Percentiles rank a stretch among this genome's conserved stretches.
phyloP scores from a whole-genome alignment of 1,140 invertebrate species.

The Drosophila ercepeae region DNA sequence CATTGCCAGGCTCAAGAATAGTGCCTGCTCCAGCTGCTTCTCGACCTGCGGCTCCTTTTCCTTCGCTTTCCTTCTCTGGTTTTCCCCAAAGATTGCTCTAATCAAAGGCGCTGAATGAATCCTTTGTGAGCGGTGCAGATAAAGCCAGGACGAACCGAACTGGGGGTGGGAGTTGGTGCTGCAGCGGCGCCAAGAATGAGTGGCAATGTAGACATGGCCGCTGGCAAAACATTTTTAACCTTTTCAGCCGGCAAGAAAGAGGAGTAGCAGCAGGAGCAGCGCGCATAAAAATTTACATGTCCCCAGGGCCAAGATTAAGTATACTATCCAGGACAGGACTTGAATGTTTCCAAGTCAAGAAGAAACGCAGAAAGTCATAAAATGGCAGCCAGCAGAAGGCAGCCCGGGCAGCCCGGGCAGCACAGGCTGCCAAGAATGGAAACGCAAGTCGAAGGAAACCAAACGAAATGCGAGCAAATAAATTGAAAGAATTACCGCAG shows the following conservation, averaged over 20 bases:
- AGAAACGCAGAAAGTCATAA: conserved; percentile 56
- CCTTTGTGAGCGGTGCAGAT: conserved; percentile 78
- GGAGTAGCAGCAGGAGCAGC: conserved; percentile 14
- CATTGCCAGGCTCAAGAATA: conserved; percentile 73
- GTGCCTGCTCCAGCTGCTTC: conserved; percentile 30
- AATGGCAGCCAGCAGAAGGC: conserved; percentile 39
- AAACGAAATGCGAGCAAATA: conserved; percentile 69
- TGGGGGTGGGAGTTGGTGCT: neutral
- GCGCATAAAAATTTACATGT: conserved; percentile 83
- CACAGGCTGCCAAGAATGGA: conserved; percentile 1
- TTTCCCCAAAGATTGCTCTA: conserved; percentile 78
- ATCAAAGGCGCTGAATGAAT: conserved; percentile 83
- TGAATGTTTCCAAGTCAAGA: conserved; percentile 32
- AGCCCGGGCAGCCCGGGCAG: no score
- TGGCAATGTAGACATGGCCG: conserved; percentile 78
- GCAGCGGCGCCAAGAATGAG: conserved; percentile 47
- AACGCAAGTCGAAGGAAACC: conserved; percentile 31
- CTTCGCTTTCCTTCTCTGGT: conserved; percentile 1
- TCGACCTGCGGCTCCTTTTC: neutral
- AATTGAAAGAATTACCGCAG: conserved; percentile 82
- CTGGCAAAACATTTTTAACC: conserved; percentile 66
- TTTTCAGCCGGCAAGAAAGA: conserved; percentile 40
- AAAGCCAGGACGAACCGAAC: conserved; percentile 41
- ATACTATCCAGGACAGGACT: conserved; percentile 46
- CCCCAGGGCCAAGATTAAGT: conserved; percentile 82